A percentile compares a stretch with the other conserved stretches of the same genome.
Evolutionary conservation across 2,113 vertebrate species (phyloP).

Genomic region (Diphyllodes magnificus): DNA sequence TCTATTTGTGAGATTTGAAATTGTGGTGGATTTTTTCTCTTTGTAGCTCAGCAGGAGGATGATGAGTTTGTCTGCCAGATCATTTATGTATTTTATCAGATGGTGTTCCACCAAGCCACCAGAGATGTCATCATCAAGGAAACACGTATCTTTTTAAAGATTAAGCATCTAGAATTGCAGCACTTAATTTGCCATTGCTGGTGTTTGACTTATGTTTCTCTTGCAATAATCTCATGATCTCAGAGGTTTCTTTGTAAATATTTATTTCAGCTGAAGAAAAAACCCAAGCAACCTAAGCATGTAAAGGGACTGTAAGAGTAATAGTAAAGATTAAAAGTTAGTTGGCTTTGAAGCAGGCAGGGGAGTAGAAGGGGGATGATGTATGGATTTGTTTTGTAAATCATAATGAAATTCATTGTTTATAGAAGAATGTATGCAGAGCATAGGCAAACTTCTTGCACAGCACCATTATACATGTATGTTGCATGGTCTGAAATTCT

Average conservation of each 20-base stretch:
- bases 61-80: constrained; percentile 99
- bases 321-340: not conserved
- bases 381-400: not conserved
- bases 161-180: not conserved
- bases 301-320: not conserved
- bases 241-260: not conserved
- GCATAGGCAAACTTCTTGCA: not conserved
- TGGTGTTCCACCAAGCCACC: constrained; percentile 98
- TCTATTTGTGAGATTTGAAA: not conserved
- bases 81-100: constrained; percentile 98
- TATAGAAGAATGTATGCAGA: not conserved
- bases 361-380: not conserved
- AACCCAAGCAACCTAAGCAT: not conserved
- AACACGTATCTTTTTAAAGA: constrained; percentile 86
- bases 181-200: not conserved
- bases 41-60: constrained; percentile 90
- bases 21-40: not conserved
- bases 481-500: not conserved
- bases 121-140: constrained; percentile 98
- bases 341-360: not conserved
- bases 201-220: not conserved
- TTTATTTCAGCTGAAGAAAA: constrained; percentile 5
- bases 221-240: not conserved
- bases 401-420: not conserved
- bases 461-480: not conserved